phyloP scores from a whole-genome alignment of 92 coral and sea anemone genomes.

The Parazoanthus darwini region DNA sequence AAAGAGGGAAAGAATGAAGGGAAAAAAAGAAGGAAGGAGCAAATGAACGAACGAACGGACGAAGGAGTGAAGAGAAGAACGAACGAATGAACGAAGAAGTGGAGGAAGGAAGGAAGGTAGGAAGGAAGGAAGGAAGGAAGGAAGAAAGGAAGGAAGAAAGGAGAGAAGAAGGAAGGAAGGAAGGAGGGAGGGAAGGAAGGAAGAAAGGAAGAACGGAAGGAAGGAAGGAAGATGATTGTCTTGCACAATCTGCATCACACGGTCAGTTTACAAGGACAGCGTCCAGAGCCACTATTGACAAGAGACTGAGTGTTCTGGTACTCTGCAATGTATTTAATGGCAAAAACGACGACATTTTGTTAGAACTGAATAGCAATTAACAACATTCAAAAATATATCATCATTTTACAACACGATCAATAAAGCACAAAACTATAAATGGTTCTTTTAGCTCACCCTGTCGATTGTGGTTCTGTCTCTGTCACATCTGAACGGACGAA shows the following conservation, averaged over 20 bases:
- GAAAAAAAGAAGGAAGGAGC: neutral
- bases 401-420: neutral
- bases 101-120: too few species aligned
- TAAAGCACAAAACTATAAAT: neutral
- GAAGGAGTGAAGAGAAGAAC: neutral
- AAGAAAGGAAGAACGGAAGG: too few species aligned
- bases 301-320: too few species aligned
- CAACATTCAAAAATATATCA: neutral
- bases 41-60: neutral
- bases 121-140: too few species aligned
- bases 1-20: neutral
- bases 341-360: neutral
- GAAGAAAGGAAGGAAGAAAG: too few species aligned
- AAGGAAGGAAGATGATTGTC: too few species aligned
- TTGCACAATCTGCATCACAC: too few species aligned
- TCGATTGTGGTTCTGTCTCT: neutral
- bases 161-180: too few species aligned
- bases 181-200: too few species aligned
- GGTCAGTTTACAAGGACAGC: too few species aligned
- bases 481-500: slow-evolving; percentile 11
- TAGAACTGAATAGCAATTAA: neutral
- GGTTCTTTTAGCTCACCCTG: slow-evolving; percentile 1
- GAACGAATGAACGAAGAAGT: neutral
- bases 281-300: too few species aligned
- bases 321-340: too few species aligned